Percentiles rank a stretch among this genome's conserved stretches.
Conservation (phyloP, 2,113 vertebrate species). For the Halichoeres trimaculatus region DNA sequence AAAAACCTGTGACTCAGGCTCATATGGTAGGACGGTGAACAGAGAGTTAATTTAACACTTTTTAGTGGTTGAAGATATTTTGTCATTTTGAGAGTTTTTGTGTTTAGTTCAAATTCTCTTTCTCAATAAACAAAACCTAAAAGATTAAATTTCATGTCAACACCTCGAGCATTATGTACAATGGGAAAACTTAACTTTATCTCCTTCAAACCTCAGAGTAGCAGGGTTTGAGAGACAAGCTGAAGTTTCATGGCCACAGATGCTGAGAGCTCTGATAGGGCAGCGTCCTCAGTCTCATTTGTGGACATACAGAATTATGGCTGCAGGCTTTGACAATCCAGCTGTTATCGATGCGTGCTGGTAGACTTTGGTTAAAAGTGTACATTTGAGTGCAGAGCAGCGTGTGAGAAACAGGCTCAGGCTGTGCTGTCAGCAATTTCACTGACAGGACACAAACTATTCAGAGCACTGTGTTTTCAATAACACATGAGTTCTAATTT, state of each 20-base stretch:
- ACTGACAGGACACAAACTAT: slow-evolving; percentile 17
- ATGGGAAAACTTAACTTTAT: not conserved
- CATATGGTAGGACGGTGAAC: not conserved
- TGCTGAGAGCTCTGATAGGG: slow-evolving; percentile 39
- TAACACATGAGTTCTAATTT: not conserved
- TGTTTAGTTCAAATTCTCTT: slow-evolving; percentile 7
- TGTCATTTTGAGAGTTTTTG: slow-evolving; percentile 8
- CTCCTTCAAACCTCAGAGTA: slow-evolving; percentile 4
- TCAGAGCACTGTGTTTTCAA: slow-evolving; percentile 18
- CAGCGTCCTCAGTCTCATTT: slow-evolving; percentile 52
- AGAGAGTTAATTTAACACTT: not conserved
- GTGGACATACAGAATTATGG: slow-evolving; percentile 52
- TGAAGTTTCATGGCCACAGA: slow-evolving; percentile 30
- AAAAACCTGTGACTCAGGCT: slow-evolving; percentile 19
- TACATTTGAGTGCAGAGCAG: slow-evolving; percentile 42
- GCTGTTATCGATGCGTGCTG: slow-evolving; percentile 56
- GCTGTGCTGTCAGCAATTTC: slow-evolving; percentile 11
- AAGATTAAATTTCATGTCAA: not conserved
- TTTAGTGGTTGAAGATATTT: not conserved
- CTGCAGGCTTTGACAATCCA: slow-evolving; percentile 57
- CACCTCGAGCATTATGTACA: not conserved
- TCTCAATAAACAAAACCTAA: slow-evolving; percentile 7
- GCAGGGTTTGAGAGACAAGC: slow-evolving; percentile 19
- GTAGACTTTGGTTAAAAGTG: slow-evolving; percentile 34
- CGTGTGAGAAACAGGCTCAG: slow-evolving; percentile 25